Evolutionary conservation across 2,888 invertebrate genomes (phyloP).

Genomic region (Clanis bilineata): DNA sequence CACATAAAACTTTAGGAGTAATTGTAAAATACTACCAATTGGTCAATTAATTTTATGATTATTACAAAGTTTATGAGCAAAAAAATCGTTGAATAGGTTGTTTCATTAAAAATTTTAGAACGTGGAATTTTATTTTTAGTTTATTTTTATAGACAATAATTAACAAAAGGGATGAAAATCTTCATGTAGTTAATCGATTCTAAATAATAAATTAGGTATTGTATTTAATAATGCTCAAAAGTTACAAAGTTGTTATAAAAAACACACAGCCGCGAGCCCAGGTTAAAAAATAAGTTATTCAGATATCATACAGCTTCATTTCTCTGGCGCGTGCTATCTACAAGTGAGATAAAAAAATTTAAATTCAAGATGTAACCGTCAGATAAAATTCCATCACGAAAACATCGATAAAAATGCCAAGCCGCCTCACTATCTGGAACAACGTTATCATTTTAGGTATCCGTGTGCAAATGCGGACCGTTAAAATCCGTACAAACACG

Average conservation of each 20-base stretch:
- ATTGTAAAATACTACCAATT: not conserved
- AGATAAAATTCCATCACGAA: constrained; percentile 5
- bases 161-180: no score
- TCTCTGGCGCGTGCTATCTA: not conserved
- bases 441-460: constrained; percentile 56
- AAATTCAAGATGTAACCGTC: not conserved
- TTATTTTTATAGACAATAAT: no score
- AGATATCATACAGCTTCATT: not conserved
- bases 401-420: constrained; percentile 30
- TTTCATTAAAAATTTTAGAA: no score
- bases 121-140: no score
- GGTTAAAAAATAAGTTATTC: no score
- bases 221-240: no score
- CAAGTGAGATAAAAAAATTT: not conserved
- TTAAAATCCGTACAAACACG: constrained; percentile 19
- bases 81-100: not conserved
- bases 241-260: no score
- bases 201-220: no score
- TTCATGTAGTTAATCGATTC: no score
- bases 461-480: constrained; percentile 41
- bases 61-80: not conserved
- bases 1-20: not conserved
- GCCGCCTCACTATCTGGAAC: constrained; percentile 43
- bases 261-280: no score
- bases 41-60: not conserved